Conservation (phyloP, 2,113 vertebrate genomes). For the Parus major region DNA sequence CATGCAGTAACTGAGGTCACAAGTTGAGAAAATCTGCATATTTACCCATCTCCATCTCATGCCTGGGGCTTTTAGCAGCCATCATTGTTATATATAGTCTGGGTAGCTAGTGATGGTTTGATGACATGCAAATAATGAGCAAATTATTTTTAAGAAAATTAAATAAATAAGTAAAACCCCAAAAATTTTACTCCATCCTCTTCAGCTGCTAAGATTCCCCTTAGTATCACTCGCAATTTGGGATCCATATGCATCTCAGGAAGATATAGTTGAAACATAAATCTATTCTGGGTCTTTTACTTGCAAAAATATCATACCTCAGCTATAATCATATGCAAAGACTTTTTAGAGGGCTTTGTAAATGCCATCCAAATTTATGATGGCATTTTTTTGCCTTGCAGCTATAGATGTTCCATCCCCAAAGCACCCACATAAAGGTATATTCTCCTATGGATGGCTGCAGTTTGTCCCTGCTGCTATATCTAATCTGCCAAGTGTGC, state of each 20-base stretch:
- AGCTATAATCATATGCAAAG: constrained; percentile 69
- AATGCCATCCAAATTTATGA: constrained; percentile 73
- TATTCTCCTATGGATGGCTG: constrained; percentile 62
- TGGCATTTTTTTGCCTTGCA: constrained; percentile 67
- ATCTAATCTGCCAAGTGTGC: constrained; percentile 38
- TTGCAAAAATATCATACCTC: constrained; percentile 70
- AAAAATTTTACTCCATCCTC: background rate
- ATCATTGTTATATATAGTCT: constrained; percentile 1
- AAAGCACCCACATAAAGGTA: constrained; percentile 68
- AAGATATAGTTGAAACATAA: constrained; percentile 64
- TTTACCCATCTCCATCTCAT: constrained; percentile 58
- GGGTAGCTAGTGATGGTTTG: constrained; percentile 3
- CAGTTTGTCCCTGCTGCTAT: constrained; percentile 58
- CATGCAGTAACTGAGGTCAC: constrained; percentile 56
- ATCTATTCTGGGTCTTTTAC: constrained; percentile 66
- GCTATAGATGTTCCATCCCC: constrained; percentile 61
- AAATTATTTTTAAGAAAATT: background rate
- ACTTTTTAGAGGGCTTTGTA: constrained; percentile 69
- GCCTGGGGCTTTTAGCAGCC: background rate
- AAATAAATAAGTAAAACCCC: background rate
- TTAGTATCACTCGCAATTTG: constrained; percentile 59
- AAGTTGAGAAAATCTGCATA: constrained; percentile 54
- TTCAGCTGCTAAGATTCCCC: constrained; percentile 43
- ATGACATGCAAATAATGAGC: constrained; percentile 9
- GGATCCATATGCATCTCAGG: constrained; percentile 64